A percentile compares a stretch with the other conserved stretches of the same genome.
phyloP scores from a whole-genome alignment of 2,888 invertebrate species.

The Himalopsyche kuldschensis region DNA sequence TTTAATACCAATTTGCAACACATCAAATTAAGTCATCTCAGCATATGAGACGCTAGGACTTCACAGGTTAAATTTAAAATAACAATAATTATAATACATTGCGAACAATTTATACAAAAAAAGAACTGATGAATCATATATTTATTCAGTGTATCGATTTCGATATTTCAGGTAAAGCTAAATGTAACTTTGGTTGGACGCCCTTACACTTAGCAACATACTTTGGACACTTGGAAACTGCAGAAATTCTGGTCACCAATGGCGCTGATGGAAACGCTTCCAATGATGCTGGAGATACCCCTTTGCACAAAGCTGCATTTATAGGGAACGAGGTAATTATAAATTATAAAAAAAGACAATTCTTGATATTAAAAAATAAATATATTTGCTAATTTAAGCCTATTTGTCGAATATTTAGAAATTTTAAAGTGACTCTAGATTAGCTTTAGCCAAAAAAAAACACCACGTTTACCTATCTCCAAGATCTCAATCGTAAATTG shows the following conservation, averaged over 20 bases:
- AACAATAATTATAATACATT: no score
- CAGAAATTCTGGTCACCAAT: conserved; percentile 58
- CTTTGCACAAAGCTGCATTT: conserved; percentile 69
- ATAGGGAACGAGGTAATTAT: conserved; percentile 65
- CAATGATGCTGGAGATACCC: conserved; percentile 67
- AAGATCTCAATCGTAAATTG: no score
- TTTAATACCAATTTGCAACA: no score
- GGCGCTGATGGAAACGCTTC: conserved; percentile 64
- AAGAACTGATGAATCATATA: conserved; percentile 2
- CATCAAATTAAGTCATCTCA: no score
- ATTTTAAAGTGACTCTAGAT: neutral
- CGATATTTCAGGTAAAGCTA: conserved; percentile 60
- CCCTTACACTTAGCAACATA: conserved; percentile 69
- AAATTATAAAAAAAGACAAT: neutral
- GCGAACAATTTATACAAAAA: neutral
- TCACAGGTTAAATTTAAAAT: no score
- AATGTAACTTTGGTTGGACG: conserved; percentile 69
- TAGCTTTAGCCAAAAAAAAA: neutral
- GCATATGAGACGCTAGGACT: no score
- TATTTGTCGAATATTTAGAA: no score
- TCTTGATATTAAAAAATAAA: no score
- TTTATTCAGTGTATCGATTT: conserved; percentile 23
- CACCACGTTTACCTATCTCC: no score
- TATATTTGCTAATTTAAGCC: no score
- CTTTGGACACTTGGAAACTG: conserved; percentile 66